Conservation (phyloP, 2,113 vertebrate genomes). For the Todiramphus saurophagus region DNA sequence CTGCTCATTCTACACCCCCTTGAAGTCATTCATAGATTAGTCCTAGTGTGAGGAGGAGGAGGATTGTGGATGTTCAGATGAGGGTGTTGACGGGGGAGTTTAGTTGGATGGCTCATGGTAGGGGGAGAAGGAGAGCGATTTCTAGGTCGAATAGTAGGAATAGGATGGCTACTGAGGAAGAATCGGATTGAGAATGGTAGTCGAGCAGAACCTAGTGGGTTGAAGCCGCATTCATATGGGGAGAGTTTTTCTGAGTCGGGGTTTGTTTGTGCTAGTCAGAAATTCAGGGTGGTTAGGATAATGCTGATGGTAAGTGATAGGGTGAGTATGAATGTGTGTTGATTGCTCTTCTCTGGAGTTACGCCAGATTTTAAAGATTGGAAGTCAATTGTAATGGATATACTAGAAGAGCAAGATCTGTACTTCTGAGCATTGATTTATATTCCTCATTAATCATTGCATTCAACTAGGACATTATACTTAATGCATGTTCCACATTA, state of each 20-base stretch:
- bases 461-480: too few relatives aligned
- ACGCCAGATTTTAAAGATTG: conserved; percentile 24
- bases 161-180: not conserved
- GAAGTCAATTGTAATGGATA: conserved; percentile 34
- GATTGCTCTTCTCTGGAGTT: not conserved
- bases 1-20: not conserved
- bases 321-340: not conserved
- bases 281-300: not conserved
- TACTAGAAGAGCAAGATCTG: conserved; percentile 14
- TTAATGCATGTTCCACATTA: too few relatives aligned
- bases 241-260: not conserved
- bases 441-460: too few relatives aligned
- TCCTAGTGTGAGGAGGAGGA: not conserved
- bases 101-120: not conserved
- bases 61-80: not conserved
- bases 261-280: not conserved
- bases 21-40: not conserved
- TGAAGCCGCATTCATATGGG: not conserved
- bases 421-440: too few relatives aligned
- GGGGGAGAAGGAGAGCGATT: not conserved
- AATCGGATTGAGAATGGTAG: not conserved
- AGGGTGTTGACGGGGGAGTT: not conserved
- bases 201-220: not conserved
- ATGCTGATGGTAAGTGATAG: rapidly evolving
- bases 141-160: not conserved